Base-by-base conservation (phyloP, 2,113 vertebrate genomes). In the Vidua chalybeata region DNA sequence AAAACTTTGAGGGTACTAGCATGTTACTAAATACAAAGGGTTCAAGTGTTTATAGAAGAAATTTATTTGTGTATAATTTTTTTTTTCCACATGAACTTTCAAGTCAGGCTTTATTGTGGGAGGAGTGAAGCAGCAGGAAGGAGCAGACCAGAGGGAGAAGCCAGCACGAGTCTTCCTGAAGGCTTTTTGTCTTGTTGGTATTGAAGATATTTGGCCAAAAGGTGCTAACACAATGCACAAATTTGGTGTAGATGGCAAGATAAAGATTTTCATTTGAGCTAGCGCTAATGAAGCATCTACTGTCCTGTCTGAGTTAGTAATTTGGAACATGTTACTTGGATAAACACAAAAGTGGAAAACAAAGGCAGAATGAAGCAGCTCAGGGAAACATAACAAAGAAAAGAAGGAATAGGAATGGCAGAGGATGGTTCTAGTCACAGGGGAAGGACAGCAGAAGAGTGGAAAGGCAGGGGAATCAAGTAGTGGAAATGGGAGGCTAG, bases 161-260 rank as follows among this genome's bases (percentile, higher is more conserved):
- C 11, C 43, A 56, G 51, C 11, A 21, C 0, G 0, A 43, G 24
- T 39, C 13, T n/a, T 72, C 15, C 12, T 35, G 22, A 33, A 63
- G 33, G n/a, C 39, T 74, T 94, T 86, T 21, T 18, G 22, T 72
- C 9, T 5, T 77, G 3, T 23, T 62, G 31, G 7, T 10, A 8
- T 45, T 68, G 39, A 27, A 52, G 27, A 4, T 61, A 27, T 0
- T 51, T 61, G 35, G 43, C 52, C 39, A 85, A 61, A 89, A 93
- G 43, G 55, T 66, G 74, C 16, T 68, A 68, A 62, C 10, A 15
- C 24, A 56, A 27, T 18, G 35, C 22, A 27, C 7, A 37, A 35
- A 13, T 71, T 61, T 68, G 45, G 17, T 48, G 51, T 81, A 37
- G 73, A 48, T 71, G 27, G 24, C 63, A 83, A 71, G 43, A 74